Percentiles rank a stretch among this genome's conserved stretches.
Evolutionary conservation across 2,888 invertebrate species (phyloP).

Genomic region (Esperia sulphurella): DNA sequence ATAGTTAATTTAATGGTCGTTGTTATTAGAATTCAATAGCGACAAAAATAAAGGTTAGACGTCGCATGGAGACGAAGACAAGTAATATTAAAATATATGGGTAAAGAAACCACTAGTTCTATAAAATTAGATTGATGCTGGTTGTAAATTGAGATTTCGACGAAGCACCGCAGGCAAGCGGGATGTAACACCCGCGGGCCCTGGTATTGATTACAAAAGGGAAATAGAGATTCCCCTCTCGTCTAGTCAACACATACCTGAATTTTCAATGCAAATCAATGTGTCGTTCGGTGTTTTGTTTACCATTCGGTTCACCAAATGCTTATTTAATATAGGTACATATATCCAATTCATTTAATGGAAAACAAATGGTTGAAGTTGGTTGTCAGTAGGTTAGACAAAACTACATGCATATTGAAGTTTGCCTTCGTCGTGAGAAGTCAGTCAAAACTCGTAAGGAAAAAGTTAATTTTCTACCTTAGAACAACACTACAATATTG

Average conservation of each 20-base stretch:
- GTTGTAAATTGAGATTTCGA: constrained; percentile 13
- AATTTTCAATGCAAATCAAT: constrained; percentile 26
- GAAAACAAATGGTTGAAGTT: too few relatives aligned
- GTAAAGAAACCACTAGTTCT: not conserved
- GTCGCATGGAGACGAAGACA: too few relatives aligned
- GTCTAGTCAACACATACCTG: constrained; percentile 25
- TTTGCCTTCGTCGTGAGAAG: too few relatives aligned
- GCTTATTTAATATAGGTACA: too few relatives aligned
- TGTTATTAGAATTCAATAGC: not conserved
- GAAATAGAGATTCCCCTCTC: constrained; percentile 35
- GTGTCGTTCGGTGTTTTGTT: constrained; percentile 4
- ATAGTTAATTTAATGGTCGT: constrained; percentile 1
- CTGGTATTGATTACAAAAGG: constrained; percentile 46
- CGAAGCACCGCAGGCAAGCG: constrained; percentile 13
- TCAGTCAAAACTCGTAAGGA: too few relatives aligned
- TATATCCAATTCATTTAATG: too few relatives aligned
- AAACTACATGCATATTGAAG: too few relatives aligned
- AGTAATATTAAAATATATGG: not conserved
- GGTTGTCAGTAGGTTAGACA: too few relatives aligned
- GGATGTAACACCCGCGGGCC: constrained; percentile 23
- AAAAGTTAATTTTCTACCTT: too few relatives aligned
- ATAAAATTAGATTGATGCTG: too few relatives aligned
- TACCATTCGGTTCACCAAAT: not conserved
- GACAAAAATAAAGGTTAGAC: not conserved
- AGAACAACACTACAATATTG: too few relatives aligned